These are phyloP conservation scores for Alosa sapidissima DNA, from an alignment of 2,797 vertebrate species.

Conservation along the genomic window DNA sequence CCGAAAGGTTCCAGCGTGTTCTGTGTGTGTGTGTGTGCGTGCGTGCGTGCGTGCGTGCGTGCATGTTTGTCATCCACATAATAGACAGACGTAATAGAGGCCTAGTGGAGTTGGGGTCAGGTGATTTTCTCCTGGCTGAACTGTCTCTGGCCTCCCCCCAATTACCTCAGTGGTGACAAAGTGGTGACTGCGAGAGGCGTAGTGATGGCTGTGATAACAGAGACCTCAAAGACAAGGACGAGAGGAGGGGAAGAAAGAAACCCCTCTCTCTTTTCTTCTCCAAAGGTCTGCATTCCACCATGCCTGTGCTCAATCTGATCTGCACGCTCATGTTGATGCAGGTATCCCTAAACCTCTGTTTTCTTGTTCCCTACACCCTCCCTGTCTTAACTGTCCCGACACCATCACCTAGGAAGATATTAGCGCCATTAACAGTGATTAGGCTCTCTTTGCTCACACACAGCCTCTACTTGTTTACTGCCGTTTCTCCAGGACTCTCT, in stretches of 20 bases:
- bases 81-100: not conserved
- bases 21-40: too few species aligned
- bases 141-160: slow-evolving; percentile 9
- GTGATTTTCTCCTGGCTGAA: slow-evolving; percentile 8
- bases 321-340: not conserved
- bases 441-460: not conserved
- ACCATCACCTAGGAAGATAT: slow-evolving; percentile 6
- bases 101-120: not conserved
- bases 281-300: not conserved
- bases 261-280: not conserved
- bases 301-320: not conserved
- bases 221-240: not conserved
- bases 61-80: too few species aligned
- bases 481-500: not conserved
- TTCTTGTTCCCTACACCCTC: not conserved
- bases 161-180: slow-evolving; percentile 23
- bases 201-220: not conserved
- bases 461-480: not conserved
- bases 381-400: not conserved
- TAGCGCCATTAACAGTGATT: not conserved
- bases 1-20: not conserved
- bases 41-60: slow-evolving; percentile 1
- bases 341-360: not conserved
- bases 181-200: slow-evolving; percentile 31
- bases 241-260: not conserved